Percentiles rank a stretch among this genome's conserved stretches.
Evolutionary conservation across 2,888 invertebrate genomes (phyloP).

Genomic region (Agriotes lineatus): DNA sequence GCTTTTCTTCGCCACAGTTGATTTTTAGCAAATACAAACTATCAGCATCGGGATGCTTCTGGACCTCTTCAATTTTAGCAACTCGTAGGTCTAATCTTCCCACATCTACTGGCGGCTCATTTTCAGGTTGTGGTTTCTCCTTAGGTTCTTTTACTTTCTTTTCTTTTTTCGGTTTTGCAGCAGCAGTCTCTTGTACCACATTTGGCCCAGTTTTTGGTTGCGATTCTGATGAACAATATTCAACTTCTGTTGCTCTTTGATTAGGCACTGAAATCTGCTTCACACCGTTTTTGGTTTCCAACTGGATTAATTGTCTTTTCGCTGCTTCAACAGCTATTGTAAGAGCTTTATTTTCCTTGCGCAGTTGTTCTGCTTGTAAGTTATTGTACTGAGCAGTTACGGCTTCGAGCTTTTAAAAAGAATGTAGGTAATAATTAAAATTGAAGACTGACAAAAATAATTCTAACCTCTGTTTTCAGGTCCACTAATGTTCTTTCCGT

Average conservation of each 20-base stretch:
- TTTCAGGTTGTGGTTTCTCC: conserved; percentile 56
- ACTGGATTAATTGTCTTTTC: conserved; percentile 72
- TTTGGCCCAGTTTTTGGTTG: conserved; percentile 44
- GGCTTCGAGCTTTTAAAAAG: conserved; percentile 55
- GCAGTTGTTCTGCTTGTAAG: conserved; percentile 67
- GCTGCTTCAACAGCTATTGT: conserved; percentile 73
- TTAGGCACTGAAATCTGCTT: conserved; percentile 68
- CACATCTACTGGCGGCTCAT: conserved; percentile 75
- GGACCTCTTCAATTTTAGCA: conserved; percentile 84
- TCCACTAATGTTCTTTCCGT: conserved; percentile 57
- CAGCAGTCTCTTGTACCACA: conserved; percentile 58
- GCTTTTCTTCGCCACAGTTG: conserved; percentile 80
- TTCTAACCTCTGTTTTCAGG: conserved; percentile 62
- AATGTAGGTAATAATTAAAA: background rate
- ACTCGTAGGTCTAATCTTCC: conserved; percentile 86
- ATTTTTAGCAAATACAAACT: conserved; percentile 88
- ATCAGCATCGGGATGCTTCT: conserved; percentile 91
- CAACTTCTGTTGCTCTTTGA: background rate
- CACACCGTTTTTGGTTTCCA: conserved; percentile 79
- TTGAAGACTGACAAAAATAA: too few species aligned
- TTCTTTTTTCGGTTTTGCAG: conserved; percentile 56
- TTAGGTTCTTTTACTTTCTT: conserved; percentile 63
- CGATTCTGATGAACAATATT: background rate
- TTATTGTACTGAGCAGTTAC: conserved; percentile 60
- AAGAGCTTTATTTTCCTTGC: conserved; percentile 75